These are phyloP conservation scores for Psittacula echo DNA, from an alignment of 2,797 vertebrate genomes.

Conservation along the genomic window DNA sequence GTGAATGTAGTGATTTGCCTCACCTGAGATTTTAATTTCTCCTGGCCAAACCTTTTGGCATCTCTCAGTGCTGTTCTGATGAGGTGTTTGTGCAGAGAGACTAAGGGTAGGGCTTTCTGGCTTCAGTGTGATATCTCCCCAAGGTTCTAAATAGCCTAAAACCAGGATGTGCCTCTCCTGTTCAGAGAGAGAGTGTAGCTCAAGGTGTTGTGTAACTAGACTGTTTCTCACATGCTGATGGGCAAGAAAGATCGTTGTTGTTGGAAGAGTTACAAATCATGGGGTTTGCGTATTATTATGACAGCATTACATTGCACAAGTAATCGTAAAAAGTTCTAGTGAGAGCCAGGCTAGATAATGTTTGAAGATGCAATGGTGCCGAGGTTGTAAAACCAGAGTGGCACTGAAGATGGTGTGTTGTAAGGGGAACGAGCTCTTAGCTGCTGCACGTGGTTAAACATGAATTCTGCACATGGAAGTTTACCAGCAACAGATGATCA, in stretches of 20 bases:
- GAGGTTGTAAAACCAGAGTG: neutral
- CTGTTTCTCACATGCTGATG: neutral
- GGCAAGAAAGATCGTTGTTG: neutral
- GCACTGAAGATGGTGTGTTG: neutral
- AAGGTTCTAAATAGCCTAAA: neutral
- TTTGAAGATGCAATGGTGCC: neutral
- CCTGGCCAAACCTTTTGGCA: neutral
- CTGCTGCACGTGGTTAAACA: neutral
- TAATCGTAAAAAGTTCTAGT: neutral
- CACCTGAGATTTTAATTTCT: neutral
- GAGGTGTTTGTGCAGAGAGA: neutral
- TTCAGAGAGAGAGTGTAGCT: neutral
- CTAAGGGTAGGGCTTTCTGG: neutral
- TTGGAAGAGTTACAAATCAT: neutral
- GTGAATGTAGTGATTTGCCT: neutral
- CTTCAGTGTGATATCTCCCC: neutral
- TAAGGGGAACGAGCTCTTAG: neutral
- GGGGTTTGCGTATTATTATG: neutral
- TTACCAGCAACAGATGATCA: neutral
- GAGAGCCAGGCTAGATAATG: neutral
- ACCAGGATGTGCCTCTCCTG: neutral
- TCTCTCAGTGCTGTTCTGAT: neutral
- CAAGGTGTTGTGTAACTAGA: neutral
- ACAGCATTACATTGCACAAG: neutral
- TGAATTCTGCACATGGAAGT: rapidly evolving